Base-by-base conservation (phyloP, 1,140 invertebrate species). In the Latrodectus geometricus region DNA sequence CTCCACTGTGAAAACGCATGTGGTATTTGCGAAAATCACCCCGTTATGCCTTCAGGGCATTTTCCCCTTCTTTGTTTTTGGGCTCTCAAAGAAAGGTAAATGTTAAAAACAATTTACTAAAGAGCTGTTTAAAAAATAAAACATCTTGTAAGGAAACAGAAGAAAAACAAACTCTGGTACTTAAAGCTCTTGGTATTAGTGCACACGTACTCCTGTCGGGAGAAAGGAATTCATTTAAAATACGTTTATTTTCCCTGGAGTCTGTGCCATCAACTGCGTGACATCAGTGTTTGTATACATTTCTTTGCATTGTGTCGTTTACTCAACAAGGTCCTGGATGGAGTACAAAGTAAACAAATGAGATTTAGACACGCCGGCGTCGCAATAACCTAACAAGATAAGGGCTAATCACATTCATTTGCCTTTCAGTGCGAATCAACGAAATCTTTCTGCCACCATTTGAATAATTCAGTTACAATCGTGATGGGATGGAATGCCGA, bases 351-450 rank as follows among this genome's bases (percentile, higher is more conserved):
- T 61, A 61, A 61, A 61, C 8, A 61, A 61, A 61, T 17, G 54
- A 61, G 54, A 61, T 61, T 11, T 61, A 14, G 17, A 61, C 11
- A 61, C 54, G 11, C 54, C 17, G 54, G 54, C 54, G 17, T 61
- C 54, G 17, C 17, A 61, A 17, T 21, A 23, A 76, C 14, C 20
- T 76, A 76, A 56, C 74, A 14, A 12, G 74, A 76, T 76, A 50
- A 61, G 21, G 8, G 74, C 74, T 76, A 76, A 76, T 76, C 74
- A 76, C 74, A 76, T 76, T 76, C 74, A 76, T 76, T 76, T 76
- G 74, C 74, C 54, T 76, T 76, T 76, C 74, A 54, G 52, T 12
- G 54, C 74, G 54, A 76, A 76, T 76, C 74, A 76, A 76, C 74
- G 54, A 61, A 61, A 76, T 76, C 74, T 61, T 76, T 76, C n/a